Conservation (phyloP, 2,888 invertebrate species). For the Lycaena phlaeas region DNA sequence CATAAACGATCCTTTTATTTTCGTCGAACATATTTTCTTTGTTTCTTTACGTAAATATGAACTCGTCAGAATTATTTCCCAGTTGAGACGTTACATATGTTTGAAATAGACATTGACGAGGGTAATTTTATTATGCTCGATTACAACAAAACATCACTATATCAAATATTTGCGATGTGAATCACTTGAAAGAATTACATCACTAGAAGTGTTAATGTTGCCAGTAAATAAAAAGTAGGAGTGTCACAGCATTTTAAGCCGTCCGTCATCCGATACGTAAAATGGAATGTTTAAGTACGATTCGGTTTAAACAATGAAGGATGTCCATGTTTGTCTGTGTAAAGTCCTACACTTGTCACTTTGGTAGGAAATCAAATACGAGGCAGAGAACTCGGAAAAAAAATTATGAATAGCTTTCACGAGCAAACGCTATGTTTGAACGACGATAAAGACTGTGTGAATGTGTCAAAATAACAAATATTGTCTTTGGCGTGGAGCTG, state of each 20-base stretch:
- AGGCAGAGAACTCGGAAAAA: conserved; percentile 47
- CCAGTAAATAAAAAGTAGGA: conserved; percentile 1
- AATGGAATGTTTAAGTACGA: not conserved
- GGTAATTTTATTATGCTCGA: conserved; percentile 1
- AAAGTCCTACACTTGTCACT: conserved; percentile 66
- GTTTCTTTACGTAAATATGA: conserved; percentile 68
- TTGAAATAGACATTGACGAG: conserved; percentile 3
- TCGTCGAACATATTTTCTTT: conserved; percentile 69
- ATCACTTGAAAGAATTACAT: not conserved
- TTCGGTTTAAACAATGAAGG: conserved; percentile 38
- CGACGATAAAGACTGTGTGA: conserved; percentile 68
- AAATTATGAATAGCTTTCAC: conserved; percentile 61
- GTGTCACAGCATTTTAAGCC: not conserved
- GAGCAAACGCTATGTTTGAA: conserved; percentile 62
- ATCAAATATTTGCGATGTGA: not conserved
- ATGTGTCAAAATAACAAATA: conserved; percentile 72
- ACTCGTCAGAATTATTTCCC: conserved; percentile 28
- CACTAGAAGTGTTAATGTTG: conserved; percentile 25
- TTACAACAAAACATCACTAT: not conserved
- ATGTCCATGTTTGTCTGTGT: conserved; percentile 54
- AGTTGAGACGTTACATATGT: not conserved
- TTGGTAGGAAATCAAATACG: conserved; percentile 65
- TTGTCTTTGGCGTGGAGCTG: conserved; percentile 41
- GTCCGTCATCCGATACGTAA: not conserved
- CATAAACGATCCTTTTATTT: too few relatives aligned